Percentiles rank a stretch among this genome's conserved stretches.
These are phyloP conservation scores for Heliconius eleuchia DNA, from an alignment of 1,140 invertebrate genomes.

Conservation along the genomic window DNA sequence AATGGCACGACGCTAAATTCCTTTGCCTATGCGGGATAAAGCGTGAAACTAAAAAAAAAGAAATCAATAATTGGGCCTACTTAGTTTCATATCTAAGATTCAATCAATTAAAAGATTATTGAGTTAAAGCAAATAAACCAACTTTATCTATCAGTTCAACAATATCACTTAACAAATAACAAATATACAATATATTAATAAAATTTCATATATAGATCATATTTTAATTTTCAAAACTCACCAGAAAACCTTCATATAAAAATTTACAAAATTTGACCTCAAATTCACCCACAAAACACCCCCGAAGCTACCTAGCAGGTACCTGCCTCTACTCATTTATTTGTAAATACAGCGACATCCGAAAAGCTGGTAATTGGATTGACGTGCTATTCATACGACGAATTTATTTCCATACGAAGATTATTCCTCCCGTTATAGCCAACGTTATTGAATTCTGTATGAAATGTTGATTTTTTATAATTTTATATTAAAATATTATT, in stretches of 20 bases:
- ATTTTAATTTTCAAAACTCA: not conserved
- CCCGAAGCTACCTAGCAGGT: not conserved
- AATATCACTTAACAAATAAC: not conserved
- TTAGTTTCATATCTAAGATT: too few relatives aligned
- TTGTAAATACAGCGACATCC: slow-evolving; percentile 36
- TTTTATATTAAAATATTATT: slow-evolving; percentile 24
- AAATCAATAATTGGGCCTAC: too few relatives aligned
- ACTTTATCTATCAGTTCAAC: too few relatives aligned
- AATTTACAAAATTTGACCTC: slow-evolving; percentile 20
- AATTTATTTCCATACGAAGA: slow-evolving; percentile 38
- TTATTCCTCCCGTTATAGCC: slow-evolving; percentile 32
- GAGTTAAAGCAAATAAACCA: too few relatives aligned
- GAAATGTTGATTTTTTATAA: slow-evolving; percentile 28
- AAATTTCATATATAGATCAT: not conserved
- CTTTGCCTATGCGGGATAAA: too few relatives aligned
- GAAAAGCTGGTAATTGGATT: slow-evolving; percentile 41
- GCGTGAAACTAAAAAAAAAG: too few relatives aligned
- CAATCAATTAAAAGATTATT: too few relatives aligned
- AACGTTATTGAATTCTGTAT: slow-evolving; percentile 35
- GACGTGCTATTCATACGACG: slow-evolving; percentile 42
- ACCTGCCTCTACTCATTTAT: slow-evolving; percentile 31
- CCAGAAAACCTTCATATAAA: not conserved
- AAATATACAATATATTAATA: not conserved
- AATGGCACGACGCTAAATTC: too few relatives aligned
- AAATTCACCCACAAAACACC: slow-evolving; percentile 20